Conservation (phyloP, 2,797 vertebrate genomes). For the Enteromius paludinosus region DNA sequence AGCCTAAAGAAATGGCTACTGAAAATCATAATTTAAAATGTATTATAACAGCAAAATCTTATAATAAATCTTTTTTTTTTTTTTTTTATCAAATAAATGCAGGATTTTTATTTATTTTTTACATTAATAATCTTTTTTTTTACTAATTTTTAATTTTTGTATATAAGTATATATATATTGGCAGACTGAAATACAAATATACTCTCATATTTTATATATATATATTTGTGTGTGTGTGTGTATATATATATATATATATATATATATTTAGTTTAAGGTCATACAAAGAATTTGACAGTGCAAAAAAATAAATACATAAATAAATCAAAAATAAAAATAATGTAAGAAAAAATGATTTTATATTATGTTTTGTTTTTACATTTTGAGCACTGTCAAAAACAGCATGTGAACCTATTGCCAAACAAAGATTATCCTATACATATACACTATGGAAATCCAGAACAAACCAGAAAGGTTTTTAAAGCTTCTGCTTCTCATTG, state of each 20-base stretch:
- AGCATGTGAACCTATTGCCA: neutral
- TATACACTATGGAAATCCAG: neutral
- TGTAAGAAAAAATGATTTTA: neutral
- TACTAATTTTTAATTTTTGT: too few relatives aligned
- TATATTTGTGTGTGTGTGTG: too few relatives aligned
- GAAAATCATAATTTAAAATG: neutral
- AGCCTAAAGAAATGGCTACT: neutral
- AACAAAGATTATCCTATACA: neutral
- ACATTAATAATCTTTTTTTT: too few relatives aligned
- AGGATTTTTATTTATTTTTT: too few relatives aligned
- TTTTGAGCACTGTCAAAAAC: neutral
- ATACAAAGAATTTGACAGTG: neutral
- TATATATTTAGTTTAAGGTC: neutral
- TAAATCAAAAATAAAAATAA: too few relatives aligned
- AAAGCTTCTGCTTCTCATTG: constrained; percentile 12
- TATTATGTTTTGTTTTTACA: neutral
- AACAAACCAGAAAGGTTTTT: constrained; percentile 1
- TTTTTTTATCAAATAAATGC: too few relatives aligned
- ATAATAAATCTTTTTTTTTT: too few relatives aligned
- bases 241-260: too few relatives aligned
- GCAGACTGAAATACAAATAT: too few relatives aligned
- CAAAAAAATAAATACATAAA: neutral
- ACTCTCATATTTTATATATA: too few relatives aligned
- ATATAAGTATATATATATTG: too few relatives aligned
- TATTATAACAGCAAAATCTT: too few relatives aligned